Evolutionary conservation across 2,888 invertebrate species (phyloP), one percentile per base, ranked within the genome.

Genomic region (Mesopsocus fuscifrons): DNA sequence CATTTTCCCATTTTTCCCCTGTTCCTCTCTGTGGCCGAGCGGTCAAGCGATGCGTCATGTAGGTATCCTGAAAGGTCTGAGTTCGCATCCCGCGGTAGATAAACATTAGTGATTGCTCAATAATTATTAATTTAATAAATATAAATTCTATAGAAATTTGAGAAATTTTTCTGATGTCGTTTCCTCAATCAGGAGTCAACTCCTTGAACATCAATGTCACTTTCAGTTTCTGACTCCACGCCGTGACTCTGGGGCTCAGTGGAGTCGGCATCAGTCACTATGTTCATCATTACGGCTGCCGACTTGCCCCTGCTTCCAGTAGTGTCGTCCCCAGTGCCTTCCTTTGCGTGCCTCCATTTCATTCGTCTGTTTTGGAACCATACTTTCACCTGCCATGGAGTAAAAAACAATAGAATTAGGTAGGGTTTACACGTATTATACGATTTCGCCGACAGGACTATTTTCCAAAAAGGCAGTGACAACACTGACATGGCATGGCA

Each of bases 301-400:
- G 38, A 3, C 26, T 26, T 26, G 6, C 6, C 26, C 6, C 26
- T 11, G 8, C 11, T 11, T 26, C 26, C 26, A 13, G 20, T 6
- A 38, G 5, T 20, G 11, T 38, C 21, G 6, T 20, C 18, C 17
- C 38, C 21, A 5, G 17, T 9, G 15, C 16, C 17, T 20, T 79
- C 78, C 50, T 76, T 75, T 22, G 76, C 77, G 54, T 85, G 84
- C 0, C 85, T 70, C 84, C 84, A 85, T 59, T 85, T 85, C 84
- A 85, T 85, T 44, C 85, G 71, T 1, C 85, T 70, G 54, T 87
- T 91, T 66, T 91, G 91, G 59, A 88, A 89, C 88, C 88, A 88
- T 2, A 89, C 88, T 63, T 88, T 88, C 2, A 88, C 87, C 81
- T 84, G 59, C 9, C 52, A 40, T 46, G 11, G 15, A 6, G 26